These are phyloP conservation scores for Aphelenchoides avenae DNA, from an alignment of 1,140 invertebrate species.

Conservation along the genomic window DNA sequence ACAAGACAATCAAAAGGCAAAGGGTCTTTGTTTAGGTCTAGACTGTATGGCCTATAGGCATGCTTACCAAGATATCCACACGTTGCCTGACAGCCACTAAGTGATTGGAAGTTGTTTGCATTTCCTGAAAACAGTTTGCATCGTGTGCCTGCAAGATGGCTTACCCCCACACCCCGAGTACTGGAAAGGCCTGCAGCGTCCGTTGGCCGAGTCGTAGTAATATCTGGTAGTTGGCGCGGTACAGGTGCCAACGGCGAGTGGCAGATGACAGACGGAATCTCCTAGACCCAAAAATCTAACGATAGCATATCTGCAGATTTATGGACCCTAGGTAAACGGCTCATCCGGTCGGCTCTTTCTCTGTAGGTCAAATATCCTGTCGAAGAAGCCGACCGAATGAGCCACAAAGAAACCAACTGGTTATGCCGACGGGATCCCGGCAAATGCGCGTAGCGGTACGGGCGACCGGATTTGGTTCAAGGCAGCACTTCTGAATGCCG, in stretches of 20 bases:
- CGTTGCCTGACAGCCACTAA: constrained; percentile 38
- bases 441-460: constrained; percentile 34
- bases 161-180: constrained; percentile 26
- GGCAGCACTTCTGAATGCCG: constrained; percentile 46
- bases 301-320: background rate
- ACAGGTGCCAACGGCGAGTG: constrained; percentile 26
- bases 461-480: constrained; percentile 41
- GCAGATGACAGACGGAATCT: constrained; percentile 36
- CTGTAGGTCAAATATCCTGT: background rate
- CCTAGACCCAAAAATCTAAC: constrained; percentile 19
- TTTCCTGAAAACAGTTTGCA: constrained; percentile 15
- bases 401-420: constrained; percentile 28
- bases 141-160: too few relatives aligned
- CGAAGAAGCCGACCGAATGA: background rate
- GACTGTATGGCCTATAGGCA: background rate
- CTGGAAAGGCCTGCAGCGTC: constrained; percentile 43
- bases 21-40: background rate
- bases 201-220: constrained; percentile 39
- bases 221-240: constrained; percentile 44
- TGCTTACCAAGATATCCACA: constrained; percentile 28
- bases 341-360: background rate
- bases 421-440: constrained; percentile 37
- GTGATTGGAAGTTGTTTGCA: constrained; percentile 43
- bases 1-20: constrained; percentile 5
- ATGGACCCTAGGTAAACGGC: background rate